Evolutionary conservation across 2,797 vertebrate species (phyloP).

Genomic region (Strix occidentalis): DNA sequence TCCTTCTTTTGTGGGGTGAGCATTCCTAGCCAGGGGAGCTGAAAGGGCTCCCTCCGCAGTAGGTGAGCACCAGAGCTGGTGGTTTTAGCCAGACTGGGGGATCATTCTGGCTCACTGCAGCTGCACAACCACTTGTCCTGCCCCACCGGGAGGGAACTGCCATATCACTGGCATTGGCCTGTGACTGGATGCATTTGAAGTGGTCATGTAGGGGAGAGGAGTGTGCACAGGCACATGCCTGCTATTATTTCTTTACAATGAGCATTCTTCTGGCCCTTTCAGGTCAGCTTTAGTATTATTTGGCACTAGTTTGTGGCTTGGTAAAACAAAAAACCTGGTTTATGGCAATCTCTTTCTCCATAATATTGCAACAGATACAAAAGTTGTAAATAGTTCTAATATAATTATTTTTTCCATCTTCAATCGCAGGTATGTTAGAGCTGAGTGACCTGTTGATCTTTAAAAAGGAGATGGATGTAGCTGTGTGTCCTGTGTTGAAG

Average conservation of each 20-base stretch:
- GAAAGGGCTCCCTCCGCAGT: fast-evolving
- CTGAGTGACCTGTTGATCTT: background rate
- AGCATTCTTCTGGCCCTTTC: background rate
- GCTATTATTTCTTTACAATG: background rate
- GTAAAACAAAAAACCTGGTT: background rate
- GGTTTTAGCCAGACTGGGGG: background rate
- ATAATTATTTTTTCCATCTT: fast-evolving
- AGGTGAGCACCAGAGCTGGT: fast-evolving
- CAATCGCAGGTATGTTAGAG: background rate
- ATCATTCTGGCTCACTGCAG: background rate
- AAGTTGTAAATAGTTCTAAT: background rate
- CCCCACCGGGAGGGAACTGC: background rate
- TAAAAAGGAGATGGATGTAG: background rate
- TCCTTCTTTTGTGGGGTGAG: background rate
- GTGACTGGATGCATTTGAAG: background rate
- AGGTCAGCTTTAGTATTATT: background rate
- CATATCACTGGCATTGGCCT: background rate
- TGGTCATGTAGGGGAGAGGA: background rate
- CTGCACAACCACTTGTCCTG: background rate
- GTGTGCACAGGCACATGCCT: background rate
- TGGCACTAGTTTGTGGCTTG: background rate
- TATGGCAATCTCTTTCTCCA: background rate
- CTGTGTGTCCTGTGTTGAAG: background rate
- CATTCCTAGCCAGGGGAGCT: background rate
- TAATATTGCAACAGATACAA: background rate